Conservation (phyloP, 2,113 vertebrate genomes). For the Panthera uncia region DNA sequence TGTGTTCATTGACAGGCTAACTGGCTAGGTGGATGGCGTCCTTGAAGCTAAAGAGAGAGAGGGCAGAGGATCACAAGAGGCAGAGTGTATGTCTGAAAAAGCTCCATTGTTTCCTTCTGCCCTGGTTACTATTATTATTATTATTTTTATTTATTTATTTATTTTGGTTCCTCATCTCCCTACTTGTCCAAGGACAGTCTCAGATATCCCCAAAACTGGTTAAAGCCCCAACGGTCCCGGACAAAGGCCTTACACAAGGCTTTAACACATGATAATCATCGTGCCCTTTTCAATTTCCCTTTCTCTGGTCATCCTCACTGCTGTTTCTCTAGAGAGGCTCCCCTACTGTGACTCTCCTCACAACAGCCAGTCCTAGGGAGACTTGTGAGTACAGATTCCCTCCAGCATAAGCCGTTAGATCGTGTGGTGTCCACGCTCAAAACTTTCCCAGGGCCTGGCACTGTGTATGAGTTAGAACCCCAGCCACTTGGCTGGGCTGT, state of each 20-base stretch:
- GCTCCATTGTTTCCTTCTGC: background rate
- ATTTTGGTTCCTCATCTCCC: background rate
- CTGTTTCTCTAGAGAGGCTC: background rate
- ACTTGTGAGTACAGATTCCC: too few species aligned
- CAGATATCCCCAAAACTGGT: background rate
- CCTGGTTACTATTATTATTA: background rate
- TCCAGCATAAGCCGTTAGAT: background rate
- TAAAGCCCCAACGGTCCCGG: background rate
- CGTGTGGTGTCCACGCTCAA: background rate
- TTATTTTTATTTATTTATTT: too few species aligned
- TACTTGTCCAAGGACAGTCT: background rate
- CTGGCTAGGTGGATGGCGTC: background rate
- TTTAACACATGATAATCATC: rapidly evolving
- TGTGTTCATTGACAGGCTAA: background rate
- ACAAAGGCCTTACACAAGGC: background rate
- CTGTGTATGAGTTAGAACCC: background rate
- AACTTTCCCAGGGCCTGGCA: background rate
- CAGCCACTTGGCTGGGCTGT: background rate
- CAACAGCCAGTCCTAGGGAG: background rate
- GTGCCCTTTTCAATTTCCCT: background rate
- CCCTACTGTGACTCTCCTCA: background rate
- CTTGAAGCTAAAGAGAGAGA: background rate
- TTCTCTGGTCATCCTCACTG: background rate
- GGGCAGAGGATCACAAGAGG: background rate
- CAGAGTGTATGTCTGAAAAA: background rate